These are phyloP conservation scores for Nasonia giraulti DNA, from an alignment of 1,140 invertebrate genomes.

Conservation along the genomic window DNA sequence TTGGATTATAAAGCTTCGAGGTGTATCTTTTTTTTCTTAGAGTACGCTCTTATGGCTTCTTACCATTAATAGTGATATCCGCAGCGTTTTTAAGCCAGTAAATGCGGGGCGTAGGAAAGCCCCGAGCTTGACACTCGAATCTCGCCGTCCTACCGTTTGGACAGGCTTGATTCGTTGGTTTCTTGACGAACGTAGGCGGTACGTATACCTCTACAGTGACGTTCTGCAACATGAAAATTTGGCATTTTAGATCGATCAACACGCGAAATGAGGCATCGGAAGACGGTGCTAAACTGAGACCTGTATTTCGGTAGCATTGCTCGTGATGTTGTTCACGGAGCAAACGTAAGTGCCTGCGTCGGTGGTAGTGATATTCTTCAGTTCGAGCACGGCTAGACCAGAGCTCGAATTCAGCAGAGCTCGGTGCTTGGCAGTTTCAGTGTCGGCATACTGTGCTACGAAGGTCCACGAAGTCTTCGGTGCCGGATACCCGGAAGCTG, in stretches of 20 bases:
- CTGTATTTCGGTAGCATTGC: slow-evolving; percentile 70
- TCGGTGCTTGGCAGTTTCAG: slow-evolving; percentile 23
- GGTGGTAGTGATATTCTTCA: slow-evolving; percentile 69
- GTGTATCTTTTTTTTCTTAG: slow-evolving; percentile 21
- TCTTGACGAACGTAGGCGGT: slow-evolving; percentile 77
- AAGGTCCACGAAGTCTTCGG: slow-evolving; percentile 77
- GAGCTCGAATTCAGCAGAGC: slow-evolving; percentile 63
- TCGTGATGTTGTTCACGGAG: slow-evolving; percentile 67
- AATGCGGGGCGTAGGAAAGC: slow-evolving; percentile 78
- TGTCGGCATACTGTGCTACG: slow-evolving; percentile 65
- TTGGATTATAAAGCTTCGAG: slow-evolving; percentile 28
- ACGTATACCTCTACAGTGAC: slow-evolving; percentile 75
- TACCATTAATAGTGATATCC: slow-evolving; percentile 76
- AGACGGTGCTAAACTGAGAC: slow-evolving; percentile 60
- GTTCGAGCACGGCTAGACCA: slow-evolving; percentile 69
- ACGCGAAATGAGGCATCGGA: not conserved
- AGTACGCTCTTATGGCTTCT: slow-evolving; percentile 46
- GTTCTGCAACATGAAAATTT: slow-evolving; percentile 58
- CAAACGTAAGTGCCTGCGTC: slow-evolving; percentile 79
- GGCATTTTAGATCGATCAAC: not conserved
- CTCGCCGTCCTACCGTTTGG: slow-evolving; percentile 81
- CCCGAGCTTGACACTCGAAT: slow-evolving; percentile 82
- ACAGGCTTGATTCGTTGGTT: slow-evolving; percentile 76
- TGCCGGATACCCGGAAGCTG: slow-evolving; percentile 75
- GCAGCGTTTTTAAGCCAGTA: slow-evolving; percentile 84